Percentiles rank a stretch among this genome's conserved stretches.
Evolutionary conservation across 2,888 invertebrate genomes (phyloP).

Genomic region (Neoaliturus tenellus): DNA sequence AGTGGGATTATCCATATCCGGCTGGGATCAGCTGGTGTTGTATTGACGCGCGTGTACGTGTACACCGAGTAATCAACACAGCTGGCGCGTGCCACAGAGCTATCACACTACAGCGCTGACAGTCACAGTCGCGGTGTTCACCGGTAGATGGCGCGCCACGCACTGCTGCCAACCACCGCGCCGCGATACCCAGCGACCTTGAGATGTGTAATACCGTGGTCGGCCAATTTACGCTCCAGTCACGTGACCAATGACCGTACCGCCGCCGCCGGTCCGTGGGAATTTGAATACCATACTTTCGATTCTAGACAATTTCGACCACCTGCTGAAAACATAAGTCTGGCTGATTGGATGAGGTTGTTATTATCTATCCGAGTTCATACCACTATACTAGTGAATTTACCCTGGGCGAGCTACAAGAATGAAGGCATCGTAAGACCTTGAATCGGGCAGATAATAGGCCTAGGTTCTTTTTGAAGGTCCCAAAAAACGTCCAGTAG

Average conservation of each 20-base stretch:
- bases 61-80: slow-evolving; percentile 5
- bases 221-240: not conserved
- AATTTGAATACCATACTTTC: not conserved
- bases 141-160: slow-evolving; percentile 11
- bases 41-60: not conserved
- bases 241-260: not conserved
- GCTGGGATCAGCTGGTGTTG: not conserved
- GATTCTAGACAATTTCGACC: no score
- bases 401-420: no score
- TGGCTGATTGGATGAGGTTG: no score
- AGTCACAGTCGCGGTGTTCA: not conserved
- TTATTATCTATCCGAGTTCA: no score
- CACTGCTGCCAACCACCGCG: not conserved
- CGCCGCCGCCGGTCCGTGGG: not conserved
- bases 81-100: slow-evolving; percentile 7
- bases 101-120: no score
- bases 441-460: no score
- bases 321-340: no score
- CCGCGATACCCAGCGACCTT: slow-evolving; percentile 8
- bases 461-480: no score
- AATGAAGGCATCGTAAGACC: no score
- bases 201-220: slow-evolving; percentile 8
- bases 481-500: no score
- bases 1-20: slow-evolving; percentile 18
- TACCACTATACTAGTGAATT: no score